phyloP scores from a whole-genome alignment of 1,140 invertebrate genomes.

The Hypsibius dujardini region DNA sequence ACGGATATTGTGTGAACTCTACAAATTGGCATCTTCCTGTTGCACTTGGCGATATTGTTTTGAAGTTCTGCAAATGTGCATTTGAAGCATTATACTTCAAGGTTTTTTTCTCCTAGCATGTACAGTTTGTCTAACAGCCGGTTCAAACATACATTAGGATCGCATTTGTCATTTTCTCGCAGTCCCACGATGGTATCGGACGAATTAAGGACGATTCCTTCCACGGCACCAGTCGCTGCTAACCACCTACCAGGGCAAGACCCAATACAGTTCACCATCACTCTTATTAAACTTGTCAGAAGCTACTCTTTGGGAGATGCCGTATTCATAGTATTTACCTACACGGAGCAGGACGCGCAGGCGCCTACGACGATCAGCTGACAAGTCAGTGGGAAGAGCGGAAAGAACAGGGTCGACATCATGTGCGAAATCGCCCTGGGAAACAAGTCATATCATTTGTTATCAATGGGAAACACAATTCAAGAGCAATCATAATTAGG shows the following conservation, averaged over 20 bases:
- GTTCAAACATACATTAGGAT: conserved; percentile 3
- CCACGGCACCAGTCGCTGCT: not conserved
- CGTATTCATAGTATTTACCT: conserved; percentile 24
- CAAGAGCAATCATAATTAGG: too few relatives aligned
- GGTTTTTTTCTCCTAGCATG: not conserved
- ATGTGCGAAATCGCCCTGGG: conserved; percentile 64
- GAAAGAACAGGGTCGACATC: conserved; percentile 69
- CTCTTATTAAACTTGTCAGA: not conserved
- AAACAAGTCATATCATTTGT: too few relatives aligned
- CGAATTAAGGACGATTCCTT: not conserved
- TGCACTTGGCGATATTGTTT: not conserved
- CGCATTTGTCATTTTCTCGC: not conserved
- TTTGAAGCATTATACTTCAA: not conserved
- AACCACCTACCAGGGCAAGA: not conserved
- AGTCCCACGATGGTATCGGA: not conserved
- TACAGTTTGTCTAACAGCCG: not conserved
- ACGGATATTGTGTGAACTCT: not conserved
- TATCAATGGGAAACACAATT: too few relatives aligned
- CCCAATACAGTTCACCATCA: too few relatives aligned
- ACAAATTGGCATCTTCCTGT: not conserved
- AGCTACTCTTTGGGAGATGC: conserved; percentile 22
- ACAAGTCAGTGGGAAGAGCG: conserved; percentile 67
- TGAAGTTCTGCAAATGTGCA: not conserved
- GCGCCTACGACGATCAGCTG: conserved; percentile 54
- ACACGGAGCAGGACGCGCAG: conserved; percentile 51